phyloP scores from a whole-genome alignment of 1,140 invertebrate genomes.

The Cryptotermes secundus region DNA sequence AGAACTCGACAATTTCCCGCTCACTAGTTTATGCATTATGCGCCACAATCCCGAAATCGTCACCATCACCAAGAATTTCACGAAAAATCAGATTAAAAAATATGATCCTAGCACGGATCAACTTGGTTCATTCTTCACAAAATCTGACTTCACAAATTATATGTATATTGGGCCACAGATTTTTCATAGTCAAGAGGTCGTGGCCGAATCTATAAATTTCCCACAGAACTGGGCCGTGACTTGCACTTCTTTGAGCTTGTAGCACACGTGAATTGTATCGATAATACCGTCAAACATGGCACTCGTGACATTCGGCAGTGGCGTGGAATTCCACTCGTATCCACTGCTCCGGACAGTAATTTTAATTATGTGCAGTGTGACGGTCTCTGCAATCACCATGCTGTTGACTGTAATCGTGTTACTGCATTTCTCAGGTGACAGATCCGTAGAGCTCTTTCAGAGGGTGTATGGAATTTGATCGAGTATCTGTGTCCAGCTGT shows the following conservation, averaged over 20 bases:
- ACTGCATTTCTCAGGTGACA: neutral
- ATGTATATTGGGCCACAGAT: no score
- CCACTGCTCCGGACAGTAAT: neutral
- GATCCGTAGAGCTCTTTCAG: neutral
- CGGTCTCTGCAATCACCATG: neutral
- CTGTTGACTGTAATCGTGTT: neutral
- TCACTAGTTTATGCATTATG: no score
- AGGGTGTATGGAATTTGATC: neutral
- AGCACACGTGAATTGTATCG: neutral
- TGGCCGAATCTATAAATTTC: no score
- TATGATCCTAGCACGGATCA: no score
- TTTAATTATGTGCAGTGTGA: slow-evolving; percentile 13
- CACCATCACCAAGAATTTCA: no score
- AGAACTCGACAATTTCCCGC: no score
- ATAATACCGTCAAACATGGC: neutral
- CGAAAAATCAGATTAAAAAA: no score
- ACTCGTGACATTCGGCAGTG: neutral
- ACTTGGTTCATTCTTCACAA: no score
- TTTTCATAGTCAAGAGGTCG: no score
- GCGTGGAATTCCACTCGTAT: neutral
- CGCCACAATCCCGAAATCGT: no score
- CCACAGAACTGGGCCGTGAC: no score
- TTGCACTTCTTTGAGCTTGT: neutral
- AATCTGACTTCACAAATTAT: no score
- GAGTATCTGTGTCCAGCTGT: neutral